Evolutionary conservation across 2,888 invertebrate genomes (phyloP).

Genomic region (Meiosimyza decipiens): DNA sequence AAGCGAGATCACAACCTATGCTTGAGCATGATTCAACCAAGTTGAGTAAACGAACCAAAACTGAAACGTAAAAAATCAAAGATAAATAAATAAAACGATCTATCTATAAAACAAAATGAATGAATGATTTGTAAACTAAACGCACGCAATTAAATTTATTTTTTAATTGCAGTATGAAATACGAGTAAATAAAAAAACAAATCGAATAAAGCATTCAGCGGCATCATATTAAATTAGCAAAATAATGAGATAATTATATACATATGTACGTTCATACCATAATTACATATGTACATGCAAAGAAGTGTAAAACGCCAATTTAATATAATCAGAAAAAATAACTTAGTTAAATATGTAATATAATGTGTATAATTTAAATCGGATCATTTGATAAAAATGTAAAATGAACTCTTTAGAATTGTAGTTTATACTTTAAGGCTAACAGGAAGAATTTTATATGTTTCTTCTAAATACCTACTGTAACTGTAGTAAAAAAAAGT

Average conservation of each 20-base stretch:
- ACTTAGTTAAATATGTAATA: constrained; percentile 25
- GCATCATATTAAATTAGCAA: too few species aligned
- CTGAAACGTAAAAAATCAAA: not conserved
- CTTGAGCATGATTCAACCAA: constrained; percentile 73
- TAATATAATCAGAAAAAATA: constrained; percentile 20
- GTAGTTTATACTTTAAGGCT: constrained; percentile 31
- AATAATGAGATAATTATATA: too few species aligned
- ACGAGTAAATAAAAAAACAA: too few species aligned
- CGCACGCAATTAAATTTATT: not conserved
- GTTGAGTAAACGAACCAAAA: constrained; percentile 17
- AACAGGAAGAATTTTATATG: constrained; percentile 37
- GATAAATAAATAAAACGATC: not conserved
- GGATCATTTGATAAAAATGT: constrained; percentile 24
- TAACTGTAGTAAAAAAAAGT: not conserved
- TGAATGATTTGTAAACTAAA: not conserved
- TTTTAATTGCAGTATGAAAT: too few species aligned
- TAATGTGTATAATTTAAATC: constrained; percentile 27
- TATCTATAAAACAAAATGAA: not conserved
- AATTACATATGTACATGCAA: not conserved
- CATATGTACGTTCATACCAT: not conserved
- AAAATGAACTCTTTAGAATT: too few species aligned
- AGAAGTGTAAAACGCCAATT: not conserved
- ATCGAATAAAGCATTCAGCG: too few species aligned
- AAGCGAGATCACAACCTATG: constrained; percentile 84
- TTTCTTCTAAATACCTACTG: constrained; percentile 28